A percentile compares a stretch with the other conserved stretches of the same genome.
phyloP scores from a whole-genome alignment of 2,797 vertebrate genomes.

The Betta splendens region DNA sequence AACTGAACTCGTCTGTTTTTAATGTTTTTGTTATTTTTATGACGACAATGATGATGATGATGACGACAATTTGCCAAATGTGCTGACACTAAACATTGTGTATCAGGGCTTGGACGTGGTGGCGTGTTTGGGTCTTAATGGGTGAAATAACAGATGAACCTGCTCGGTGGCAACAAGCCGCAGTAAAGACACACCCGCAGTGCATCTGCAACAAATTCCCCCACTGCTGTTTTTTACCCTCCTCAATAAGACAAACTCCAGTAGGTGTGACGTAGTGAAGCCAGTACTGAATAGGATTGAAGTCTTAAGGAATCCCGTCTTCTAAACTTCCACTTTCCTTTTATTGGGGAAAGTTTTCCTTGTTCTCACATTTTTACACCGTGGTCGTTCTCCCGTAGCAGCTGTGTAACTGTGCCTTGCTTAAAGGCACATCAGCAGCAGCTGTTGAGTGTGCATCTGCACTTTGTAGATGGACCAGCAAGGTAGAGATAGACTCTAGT shows the following conservation, averaged over 20 bases:
- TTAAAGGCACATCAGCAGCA: constrained; percentile 23
- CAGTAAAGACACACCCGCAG: constrained; percentile 1
- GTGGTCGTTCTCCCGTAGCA: constrained; percentile 9
- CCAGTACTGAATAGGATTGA: neutral
- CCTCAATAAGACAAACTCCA: constrained; percentile 1
- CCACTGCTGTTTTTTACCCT: constrained; percentile 15
- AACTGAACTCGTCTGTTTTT: constrained; percentile 76
- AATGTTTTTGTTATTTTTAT: constrained; percentile 70
- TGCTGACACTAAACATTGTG: constrained; percentile 65
- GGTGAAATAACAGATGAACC: constrained; percentile 18
- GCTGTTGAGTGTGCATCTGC: constrained; percentile 13
- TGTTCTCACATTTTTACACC: neutral
- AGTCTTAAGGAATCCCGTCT: neutral
- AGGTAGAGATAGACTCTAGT: too few relatives aligned
- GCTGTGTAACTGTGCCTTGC: constrained; percentile 18
- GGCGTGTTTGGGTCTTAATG: constrained; percentile 52
- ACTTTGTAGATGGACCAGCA: constrained; percentile 1
- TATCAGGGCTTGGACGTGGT: constrained; percentile 54
- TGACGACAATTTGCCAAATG: constrained; percentile 71
- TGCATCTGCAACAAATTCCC: constrained; percentile 1
- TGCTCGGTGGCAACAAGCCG: constrained; percentile 21
- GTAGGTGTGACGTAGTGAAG: constrained; percentile 10
- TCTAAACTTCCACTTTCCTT: constrained; percentile 1
- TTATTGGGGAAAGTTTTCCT: neutral
- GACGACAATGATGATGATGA: constrained; percentile 62